Percentiles rank a stretch among this genome's conserved stretches.
Conservation (phyloP, 92 coral and sea anemone species). For the Epizoanthus scotinus region DNA sequence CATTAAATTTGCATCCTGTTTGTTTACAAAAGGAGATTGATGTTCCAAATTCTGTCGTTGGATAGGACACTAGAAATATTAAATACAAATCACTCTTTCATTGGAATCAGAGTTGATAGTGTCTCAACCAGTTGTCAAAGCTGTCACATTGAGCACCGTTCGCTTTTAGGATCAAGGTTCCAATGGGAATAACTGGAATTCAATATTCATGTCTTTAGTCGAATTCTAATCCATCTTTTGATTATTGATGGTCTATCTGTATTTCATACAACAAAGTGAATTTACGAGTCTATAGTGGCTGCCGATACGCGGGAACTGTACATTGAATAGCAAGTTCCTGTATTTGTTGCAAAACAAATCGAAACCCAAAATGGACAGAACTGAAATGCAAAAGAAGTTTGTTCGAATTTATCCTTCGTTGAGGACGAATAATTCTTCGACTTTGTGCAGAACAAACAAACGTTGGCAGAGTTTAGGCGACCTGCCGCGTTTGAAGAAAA, state of each 20-base stretch:
- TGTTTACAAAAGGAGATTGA: conserved; percentile 15
- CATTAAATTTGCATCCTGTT: conserved; percentile 1
- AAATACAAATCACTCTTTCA: conserved; percentile 7
- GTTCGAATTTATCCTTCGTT: neutral
- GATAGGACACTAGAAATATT: conserved; percentile 3
- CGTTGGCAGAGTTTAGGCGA: neutral
- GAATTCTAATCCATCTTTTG: conserved; percentile 28
- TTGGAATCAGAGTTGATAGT: neutral
- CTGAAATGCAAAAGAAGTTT: conserved; percentile 3
- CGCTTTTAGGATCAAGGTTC: neutral
- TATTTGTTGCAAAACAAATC: neutral
- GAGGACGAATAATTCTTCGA: conserved; percentile 1
- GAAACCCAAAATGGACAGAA: neutral
- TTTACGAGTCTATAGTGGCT: too few species aligned
- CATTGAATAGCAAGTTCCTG: too few species aligned
- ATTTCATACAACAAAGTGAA: too few species aligned
- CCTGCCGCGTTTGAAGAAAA: conserved; percentile 17
- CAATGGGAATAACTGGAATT: neutral
- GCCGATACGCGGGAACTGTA: too few species aligned
- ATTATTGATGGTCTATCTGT: neutral
- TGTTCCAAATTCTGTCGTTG: neutral
- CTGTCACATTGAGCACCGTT: conserved; percentile 1
- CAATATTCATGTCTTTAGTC: neutral
- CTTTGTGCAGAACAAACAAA: neutral
- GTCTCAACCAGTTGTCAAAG: conserved; percentile 8